A percentile compares a stretch with the other conserved stretches of the same genome.
Conservation (phyloP, 2,888 invertebrate species). For the Drosophila mimica region DNA sequence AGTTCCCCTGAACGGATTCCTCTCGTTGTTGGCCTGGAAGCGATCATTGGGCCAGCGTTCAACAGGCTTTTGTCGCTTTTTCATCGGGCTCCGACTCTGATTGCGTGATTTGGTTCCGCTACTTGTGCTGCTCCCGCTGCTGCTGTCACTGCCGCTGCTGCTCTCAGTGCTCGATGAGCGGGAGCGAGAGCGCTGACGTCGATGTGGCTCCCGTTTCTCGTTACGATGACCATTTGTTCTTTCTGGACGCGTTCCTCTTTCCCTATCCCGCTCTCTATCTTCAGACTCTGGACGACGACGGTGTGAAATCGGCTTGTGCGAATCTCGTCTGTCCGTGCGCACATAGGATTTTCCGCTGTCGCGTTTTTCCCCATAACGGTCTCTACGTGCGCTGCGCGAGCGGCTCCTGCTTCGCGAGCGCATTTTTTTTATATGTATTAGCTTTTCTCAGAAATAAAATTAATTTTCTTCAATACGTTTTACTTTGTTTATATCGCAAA, state of each 20-base stretch:
- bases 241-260: slow-evolving; percentile 12
- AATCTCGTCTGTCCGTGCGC: slow-evolving; percentile 32
- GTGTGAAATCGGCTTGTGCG: slow-evolving; percentile 18
- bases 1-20: slow-evolving; percentile 74
- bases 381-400: slow-evolving; percentile 52
- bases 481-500: slow-evolving; percentile 20
- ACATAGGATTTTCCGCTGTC: slow-evolving; percentile 20
- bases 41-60: slow-evolving; percentile 82
- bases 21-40: slow-evolving; percentile 63
- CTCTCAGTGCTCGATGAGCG: slow-evolving; percentile 51
- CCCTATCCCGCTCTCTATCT: slow-evolving; percentile 26
- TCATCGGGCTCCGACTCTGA: slow-evolving; percentile 21
- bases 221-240: slow-evolving; percentile 18
- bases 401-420: slow-evolving; percentile 63
- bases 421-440: slow-evolving; percentile 27
- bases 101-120: slow-evolving; percentile 27
- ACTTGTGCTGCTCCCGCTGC: slow-evolving; percentile 30
- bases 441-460: not conserved
- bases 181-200: slow-evolving; percentile 23
- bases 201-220: slow-evolving; percentile 4
- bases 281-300: slow-evolving; percentile 15
- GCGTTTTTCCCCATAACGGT: slow-evolving; percentile 20
- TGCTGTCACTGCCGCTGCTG: slow-evolving; percentile 34
- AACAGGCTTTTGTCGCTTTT: slow-evolving; percentile 27
- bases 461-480: slow-evolving; percentile 40